These are phyloP conservation scores for Gymnoscopelus braueri DNA, from an alignment of 2,797 vertebrate genomes.

Conservation along the genomic window DNA sequence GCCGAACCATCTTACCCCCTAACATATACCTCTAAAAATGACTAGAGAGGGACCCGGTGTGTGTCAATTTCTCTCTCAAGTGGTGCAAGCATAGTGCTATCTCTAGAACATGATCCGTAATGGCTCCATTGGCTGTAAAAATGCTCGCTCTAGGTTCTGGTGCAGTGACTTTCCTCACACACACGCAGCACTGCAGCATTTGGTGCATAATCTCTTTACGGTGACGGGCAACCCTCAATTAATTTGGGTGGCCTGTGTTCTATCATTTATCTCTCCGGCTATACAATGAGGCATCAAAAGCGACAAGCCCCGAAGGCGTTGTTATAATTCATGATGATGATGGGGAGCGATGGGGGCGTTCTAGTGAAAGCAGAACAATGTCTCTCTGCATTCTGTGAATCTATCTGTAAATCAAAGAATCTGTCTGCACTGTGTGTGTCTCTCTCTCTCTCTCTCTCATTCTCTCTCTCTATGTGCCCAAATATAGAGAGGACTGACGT, in stretches of 20 bases:
- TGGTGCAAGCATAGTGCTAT: constrained; percentile 19
- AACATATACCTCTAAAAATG: constrained; percentile 7
- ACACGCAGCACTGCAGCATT: constrained; percentile 69
- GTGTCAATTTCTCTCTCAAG: constrained; percentile 30
- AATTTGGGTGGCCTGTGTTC: constrained; percentile 75
- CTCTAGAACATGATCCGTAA: constrained; percentile 52
- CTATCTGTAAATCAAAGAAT: too few species aligned
- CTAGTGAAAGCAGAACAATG: constrained; percentile 26
- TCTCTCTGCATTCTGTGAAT: too few species aligned
- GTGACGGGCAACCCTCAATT: constrained; percentile 78
- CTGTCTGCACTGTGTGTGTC: too few species aligned
- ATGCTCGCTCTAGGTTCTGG: constrained; percentile 53
- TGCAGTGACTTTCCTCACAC: constrained; percentile 66
- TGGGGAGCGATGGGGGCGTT: constrained; percentile 41
- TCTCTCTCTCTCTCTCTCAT: too few species aligned
- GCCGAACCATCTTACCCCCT: constrained; percentile 5
- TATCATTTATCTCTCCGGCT: constrained; percentile 72
- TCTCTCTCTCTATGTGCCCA: too few species aligned
- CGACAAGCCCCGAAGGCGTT: constrained; percentile 57
- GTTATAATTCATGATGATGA: constrained; percentile 60
- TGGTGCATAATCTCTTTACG: constrained; percentile 78
- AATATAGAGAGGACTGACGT: too few species aligned
- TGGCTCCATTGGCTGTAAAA: constrained; percentile 52
- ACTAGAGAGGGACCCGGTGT: constrained; percentile 24
- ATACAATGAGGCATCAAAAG: constrained; percentile 68